phyloP scores from a whole-genome alignment of 2,113 vertebrate genomes.

The Gnathonemus echidnorhynchus region DNA sequence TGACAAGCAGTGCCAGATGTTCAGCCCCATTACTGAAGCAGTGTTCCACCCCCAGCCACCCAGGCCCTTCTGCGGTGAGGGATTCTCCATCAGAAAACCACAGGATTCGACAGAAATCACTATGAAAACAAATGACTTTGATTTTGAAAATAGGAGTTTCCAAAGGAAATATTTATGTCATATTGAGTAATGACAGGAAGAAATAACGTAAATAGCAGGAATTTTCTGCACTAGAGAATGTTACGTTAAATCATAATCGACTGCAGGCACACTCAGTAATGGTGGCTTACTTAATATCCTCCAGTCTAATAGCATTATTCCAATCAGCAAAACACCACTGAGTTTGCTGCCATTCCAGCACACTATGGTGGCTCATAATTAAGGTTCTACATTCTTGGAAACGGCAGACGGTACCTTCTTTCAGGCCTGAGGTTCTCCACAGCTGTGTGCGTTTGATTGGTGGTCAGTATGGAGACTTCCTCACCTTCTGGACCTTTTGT shows the following conservation, averaged over 20 bases:
- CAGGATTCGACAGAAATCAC: slow-evolving; percentile 43
- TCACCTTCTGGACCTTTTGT: slow-evolving; percentile 72
- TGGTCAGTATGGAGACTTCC: slow-evolving; percentile 72
- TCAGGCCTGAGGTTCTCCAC: slow-evolving; percentile 94
- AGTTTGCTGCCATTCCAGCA: not conserved
- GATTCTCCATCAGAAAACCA: slow-evolving; percentile 30
- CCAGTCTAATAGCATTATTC: not conserved
- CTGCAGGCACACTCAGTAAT: not conserved
- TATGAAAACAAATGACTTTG: slow-evolving; percentile 1
- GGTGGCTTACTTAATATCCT: not conserved
- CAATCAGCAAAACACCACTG: not conserved
- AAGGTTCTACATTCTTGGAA: not conserved
- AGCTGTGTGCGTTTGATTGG: slow-evolving; percentile 90
- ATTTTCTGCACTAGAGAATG: not conserved
- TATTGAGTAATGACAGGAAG: not conserved
- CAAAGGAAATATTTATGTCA: slow-evolving; percentile 35
- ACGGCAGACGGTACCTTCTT: slow-evolving; percentile 69
- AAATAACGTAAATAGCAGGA: not conserved
- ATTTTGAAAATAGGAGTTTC: slow-evolving; percentile 43
- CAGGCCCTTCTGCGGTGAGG: slow-evolving; percentile 24
- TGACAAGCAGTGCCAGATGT: slow-evolving; percentile 35
- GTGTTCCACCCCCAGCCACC: slow-evolving; percentile 22
- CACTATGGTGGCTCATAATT: not conserved
- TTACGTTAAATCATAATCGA: not conserved
- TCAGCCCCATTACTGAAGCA: slow-evolving; percentile 35